Evolutionary conservation across 37 sponge, comb jelly and placozoan species (phyloP), one percentile per base, ranked within the genome.

Genomic region (Bolinopsis microptera): DNA sequence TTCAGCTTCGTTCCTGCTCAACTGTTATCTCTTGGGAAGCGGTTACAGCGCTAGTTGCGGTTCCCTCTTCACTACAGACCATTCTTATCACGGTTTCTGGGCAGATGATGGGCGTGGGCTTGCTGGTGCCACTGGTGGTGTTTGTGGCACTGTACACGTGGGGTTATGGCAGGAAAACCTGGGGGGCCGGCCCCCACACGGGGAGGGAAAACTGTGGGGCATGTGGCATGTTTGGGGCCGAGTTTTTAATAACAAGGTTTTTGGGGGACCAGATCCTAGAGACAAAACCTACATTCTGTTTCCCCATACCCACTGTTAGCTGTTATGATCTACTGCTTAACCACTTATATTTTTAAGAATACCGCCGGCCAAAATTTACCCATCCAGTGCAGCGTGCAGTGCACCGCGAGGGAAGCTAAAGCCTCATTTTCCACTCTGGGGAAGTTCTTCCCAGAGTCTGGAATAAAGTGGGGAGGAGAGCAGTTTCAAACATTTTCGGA

Each of bases 131-230:
- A 9, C 37, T 80, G 37, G 23, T 80, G 22, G 2, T 80, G 38
- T 80, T 80, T 34, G 82, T 28, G 5, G 82, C 82, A 8, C 82
- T 80, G 5, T 80, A 34, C 37, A 34, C 82, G 22, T 80, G 82
- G 82, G 82, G 82, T 2, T 1, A 32, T 13, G 9, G 38, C 35
- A 34, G 32, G 82, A 22, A 80, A 1, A n/a, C n/a, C n/a, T n/a
- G n/a, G n/a, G n/a, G n/a, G n/a, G n/a, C 37, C 32, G 82, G 82
- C 5, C 2, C 2, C 1, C 1, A 34, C 82, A 22, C 21, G 38
- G 2, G 16, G 82, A 37, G 37, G 32, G 21, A 37, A 35, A 35
- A 22, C 16, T 8, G 82, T 80, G n/a, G 37, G 82, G 82, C 21
- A 80, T 80, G 82, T 80, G n/a, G 82, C 37, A 16, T 34, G 22